Evolutionary conservation across 2,113 vertebrate species (phyloP).

Genomic region (Nematolebias whitei): DNA sequence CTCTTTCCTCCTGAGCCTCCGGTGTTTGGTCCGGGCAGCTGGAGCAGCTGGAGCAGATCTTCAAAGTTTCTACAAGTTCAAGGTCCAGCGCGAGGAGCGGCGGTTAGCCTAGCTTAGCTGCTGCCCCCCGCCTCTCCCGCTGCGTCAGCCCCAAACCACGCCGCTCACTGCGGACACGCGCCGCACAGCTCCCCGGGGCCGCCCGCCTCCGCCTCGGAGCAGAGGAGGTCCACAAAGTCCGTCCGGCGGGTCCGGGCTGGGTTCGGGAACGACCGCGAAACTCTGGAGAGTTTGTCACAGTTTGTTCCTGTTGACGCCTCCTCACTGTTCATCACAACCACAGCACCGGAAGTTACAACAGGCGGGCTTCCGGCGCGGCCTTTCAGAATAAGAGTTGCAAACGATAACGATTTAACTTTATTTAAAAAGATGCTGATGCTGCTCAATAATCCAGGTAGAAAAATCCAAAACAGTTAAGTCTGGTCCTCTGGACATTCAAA

Average conservation of each 20-base stretch:
- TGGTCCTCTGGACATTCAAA: too few species aligned
- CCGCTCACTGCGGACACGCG: slow-evolving; percentile 6
- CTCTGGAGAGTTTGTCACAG: slow-evolving; percentile 13
- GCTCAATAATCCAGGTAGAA: too few species aligned
- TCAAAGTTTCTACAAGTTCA: slow-evolving; percentile 26
- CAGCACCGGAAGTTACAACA: fast-evolving
- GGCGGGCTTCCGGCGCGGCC: neutral
- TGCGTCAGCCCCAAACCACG: slow-evolving; percentile 31
- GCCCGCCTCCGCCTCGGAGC: neutral
- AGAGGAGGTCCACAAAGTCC: neutral
- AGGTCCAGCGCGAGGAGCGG: neutral
- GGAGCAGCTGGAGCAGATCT: neutral
- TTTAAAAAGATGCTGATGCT: too few species aligned
- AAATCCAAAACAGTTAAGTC: too few species aligned
- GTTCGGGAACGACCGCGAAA: neutral
- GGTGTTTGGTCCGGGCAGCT: too few species aligned
- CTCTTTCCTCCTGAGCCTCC: neutral
- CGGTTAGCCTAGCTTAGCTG: slow-evolving; percentile 28
- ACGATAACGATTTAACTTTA: too few species aligned
- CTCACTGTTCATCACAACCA: slow-evolving; percentile 28
- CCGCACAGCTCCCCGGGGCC: slow-evolving; percentile 2
- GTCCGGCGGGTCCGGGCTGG: fast-evolving
- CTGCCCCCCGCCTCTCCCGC: slow-evolving; percentile 20
- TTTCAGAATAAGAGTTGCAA: slow-evolving; percentile 23
- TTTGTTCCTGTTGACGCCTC: slow-evolving; percentile 76